Percentiles rank a stretch among this genome's conserved stretches.
These are phyloP conservation scores for Silvanus unidentatus DNA, from an alignment of 2,888 invertebrate genomes.

Conservation along the genomic window DNA sequence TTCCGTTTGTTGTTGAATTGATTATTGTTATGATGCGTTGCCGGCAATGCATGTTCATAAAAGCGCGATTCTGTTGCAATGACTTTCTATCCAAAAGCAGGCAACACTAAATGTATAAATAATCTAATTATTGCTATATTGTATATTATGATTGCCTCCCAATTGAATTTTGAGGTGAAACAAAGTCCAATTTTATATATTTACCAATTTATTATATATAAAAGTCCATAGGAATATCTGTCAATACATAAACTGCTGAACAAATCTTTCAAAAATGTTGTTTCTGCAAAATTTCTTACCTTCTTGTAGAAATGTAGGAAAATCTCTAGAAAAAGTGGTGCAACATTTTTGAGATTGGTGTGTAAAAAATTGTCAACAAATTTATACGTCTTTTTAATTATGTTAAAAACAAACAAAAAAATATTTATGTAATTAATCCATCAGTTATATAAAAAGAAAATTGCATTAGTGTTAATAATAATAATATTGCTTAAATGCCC, in stretches of 20 bases:
- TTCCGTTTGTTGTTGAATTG: too few relatives aligned
- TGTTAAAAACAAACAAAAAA: constrained; percentile 25
- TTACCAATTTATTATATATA: constrained; percentile 10
- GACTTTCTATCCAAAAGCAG: too few relatives aligned
- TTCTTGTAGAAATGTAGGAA: too few relatives aligned
- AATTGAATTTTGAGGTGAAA: constrained; percentile 8
- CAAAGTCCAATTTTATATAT: constrained; percentile 26
- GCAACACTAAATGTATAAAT: too few relatives aligned
- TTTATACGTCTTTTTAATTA: constrained; percentile 42
- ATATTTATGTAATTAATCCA: constrained; percentile 43
- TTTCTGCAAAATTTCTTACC: constrained; percentile 30
- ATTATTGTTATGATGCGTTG: too few relatives aligned
- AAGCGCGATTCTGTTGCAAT: too few relatives aligned
- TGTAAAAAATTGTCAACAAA: constrained; percentile 29
- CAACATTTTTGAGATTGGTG: constrained; percentile 36
- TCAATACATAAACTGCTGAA: constrained; percentile 28
- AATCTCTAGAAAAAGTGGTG: constrained; percentile 25
- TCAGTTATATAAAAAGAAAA: constrained; percentile 41
- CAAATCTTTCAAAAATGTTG: constrained; percentile 34
- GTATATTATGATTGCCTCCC: background rate
- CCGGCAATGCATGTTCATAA: too few relatives aligned
- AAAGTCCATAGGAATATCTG: constrained; percentile 26
- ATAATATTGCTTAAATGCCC: constrained; percentile 47
- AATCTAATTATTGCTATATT: too few relatives aligned
- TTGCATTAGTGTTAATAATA: constrained; percentile 47